Base-by-base conservation (phyloP, 1,140 invertebrate genomes). In the Drosophila obscura region DNA sequence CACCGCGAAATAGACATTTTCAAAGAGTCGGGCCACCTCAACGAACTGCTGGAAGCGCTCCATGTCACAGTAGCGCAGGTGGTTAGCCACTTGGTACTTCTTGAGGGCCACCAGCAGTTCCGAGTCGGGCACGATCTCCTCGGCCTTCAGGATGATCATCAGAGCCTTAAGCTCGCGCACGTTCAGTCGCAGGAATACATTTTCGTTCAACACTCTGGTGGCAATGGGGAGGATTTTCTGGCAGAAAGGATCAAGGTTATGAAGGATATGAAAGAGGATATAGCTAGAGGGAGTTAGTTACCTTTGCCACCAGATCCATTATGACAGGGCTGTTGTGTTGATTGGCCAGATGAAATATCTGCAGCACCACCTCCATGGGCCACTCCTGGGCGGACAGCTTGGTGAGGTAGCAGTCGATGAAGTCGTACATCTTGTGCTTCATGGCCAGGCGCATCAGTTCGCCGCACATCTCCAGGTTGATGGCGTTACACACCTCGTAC, bases 191-290 rank as follows among this genome's bases (percentile, higher is more conserved):
- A 81, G 48, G 26, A 78, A 83, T 0, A 51, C 55, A 7, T 75
- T 75, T 7, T 81, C 66, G n/a, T 35, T 39, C 13, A 81, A 41
- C 26, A 81, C 11, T 15, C 75, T 66, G 0, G 39, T 48, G 7
- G 79, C 74, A 16, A 78, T n/a, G 0, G 79, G 79, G 0, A 52
- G 41, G 2, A 83, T 78, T 67, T 83, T 81, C 71, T 78, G 59
- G 5, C 6, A 43, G 35, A 4, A 39, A 13, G 35, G 11, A 39
- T 35, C 1, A 11, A 11, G 9, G 7, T 4, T 35, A 19, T 11
- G 4, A 39, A 4, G 4, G 11, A 2, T 5, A 13, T 11, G 8
- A 11, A 5, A 13, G 11, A 39, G 11, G 11, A 39, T 39, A 5
- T 13, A 39, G 35, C 11, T 4, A 31, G 0, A 15, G 6, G 13